Base-by-base conservation (phyloP, 2,113 vertebrate genomes). In the Gulo gulo region DNA sequence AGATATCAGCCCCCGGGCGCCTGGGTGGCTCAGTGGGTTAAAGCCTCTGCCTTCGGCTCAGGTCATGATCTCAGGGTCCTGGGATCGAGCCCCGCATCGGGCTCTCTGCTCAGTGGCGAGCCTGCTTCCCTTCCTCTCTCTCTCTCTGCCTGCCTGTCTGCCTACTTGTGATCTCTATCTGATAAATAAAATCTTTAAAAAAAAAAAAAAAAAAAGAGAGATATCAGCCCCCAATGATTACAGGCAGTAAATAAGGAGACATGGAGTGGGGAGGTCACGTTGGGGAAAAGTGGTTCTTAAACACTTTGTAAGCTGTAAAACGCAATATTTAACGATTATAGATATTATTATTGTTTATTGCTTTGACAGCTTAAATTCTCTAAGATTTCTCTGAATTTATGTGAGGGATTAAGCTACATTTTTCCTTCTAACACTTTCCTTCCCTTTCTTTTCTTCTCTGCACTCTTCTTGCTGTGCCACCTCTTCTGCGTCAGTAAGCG, bases 261-360 rank as follows among this genome's bases (percentile, higher is more conserved):
- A 79, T 47, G 18, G 29, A 47, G 7, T 29, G 26, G 42, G 4
- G 47, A 45, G 23, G 7, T 20, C 13, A 16, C 11, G 45, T 12
- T 61, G 39, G 71, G 47, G 24, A 24, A n/a, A n/a, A 71, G 55
- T 26, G n/a, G 16, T n/a, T 81, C 55, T 26, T 6, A 42, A 87
- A 23, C 6, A 39, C 15, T 50, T 91, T 21, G 16, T 29, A 92
- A 47, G 57, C 18, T 42, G 20, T 11, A 20, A 29, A 91, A 18
- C 6, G 23, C 36, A 57, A 0, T 21, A 14, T 88, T 79, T 91
- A 81, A 63, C n/a, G 21, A 24, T 21, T 81, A 15, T 39, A 24
- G 20, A 26, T 65, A 15, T 50, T 86, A 87, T 52, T 63, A 47
- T 95, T 24, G 7, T 94, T 93, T 88, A 57, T 69, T 91, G 34